Evolutionary conservation across 2,113 vertebrate species (phyloP).

Genomic region (Myocastor coypus): DNA sequence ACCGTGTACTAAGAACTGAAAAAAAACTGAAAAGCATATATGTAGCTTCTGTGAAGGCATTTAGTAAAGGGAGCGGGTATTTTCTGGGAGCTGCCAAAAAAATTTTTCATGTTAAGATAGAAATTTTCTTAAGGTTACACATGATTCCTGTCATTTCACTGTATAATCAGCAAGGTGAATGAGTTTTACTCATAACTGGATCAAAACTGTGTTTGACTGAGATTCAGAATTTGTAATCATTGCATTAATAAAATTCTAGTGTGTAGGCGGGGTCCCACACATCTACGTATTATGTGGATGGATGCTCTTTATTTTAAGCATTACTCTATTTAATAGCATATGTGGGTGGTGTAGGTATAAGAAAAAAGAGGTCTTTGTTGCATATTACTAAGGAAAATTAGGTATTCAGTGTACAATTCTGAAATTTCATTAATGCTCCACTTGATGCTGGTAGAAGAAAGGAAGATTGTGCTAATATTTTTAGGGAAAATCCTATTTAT

Average conservation of each 20-base stretch:
- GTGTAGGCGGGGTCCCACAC: slow-evolving; percentile 34
- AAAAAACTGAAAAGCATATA: slow-evolving; percentile 34
- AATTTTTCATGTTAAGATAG: background rate
- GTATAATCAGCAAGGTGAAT: slow-evolving; percentile 45
- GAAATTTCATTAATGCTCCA: slow-evolving; percentile 51
- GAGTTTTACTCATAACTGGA: slow-evolving; percentile 41
- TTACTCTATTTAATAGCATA: slow-evolving; percentile 35
- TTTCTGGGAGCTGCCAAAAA: background rate
- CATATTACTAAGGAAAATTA: background rate
- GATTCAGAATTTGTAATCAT: slow-evolving; percentile 50
- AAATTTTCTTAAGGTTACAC: slow-evolving; percentile 18
- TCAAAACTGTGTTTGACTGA: slow-evolving; percentile 47
- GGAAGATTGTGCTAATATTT: slow-evolving; percentile 16
- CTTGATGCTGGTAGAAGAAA: background rate
- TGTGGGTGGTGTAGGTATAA: background rate
- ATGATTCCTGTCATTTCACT: slow-evolving; percentile 35
- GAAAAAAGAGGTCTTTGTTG: slow-evolving; percentile 32
- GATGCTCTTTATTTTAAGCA: slow-evolving; percentile 24
- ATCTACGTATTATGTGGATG: background rate
- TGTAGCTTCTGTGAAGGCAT: background rate
- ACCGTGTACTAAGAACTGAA: slow-evolving; percentile 20
- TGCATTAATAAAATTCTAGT: slow-evolving; percentile 49
- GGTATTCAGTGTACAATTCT: slow-evolving; percentile 12
- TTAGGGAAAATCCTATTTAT: background rate
- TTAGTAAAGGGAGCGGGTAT: background rate